Conservation (phyloP, 2,113 vertebrate species). For the Candoia aspera region DNA sequence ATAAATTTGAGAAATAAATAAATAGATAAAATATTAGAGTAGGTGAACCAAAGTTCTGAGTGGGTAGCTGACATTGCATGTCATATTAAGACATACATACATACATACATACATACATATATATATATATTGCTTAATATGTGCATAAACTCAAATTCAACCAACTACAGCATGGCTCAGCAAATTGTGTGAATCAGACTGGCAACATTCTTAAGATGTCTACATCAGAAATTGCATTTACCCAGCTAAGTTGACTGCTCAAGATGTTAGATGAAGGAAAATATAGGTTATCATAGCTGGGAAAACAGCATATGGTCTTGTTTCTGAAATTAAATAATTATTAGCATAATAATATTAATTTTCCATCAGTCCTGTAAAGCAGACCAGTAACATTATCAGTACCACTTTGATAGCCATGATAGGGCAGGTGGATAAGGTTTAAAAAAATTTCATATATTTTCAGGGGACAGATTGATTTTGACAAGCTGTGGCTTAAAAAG, state of each 20-base stretch:
- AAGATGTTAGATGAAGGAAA: neutral
- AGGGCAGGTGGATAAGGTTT: neutral
- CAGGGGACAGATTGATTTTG: neutral
- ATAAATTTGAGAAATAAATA: no score
- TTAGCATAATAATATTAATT: neutral
- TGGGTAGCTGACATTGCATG: neutral
- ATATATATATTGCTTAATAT: neutral
- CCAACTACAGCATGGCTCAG: neutral
- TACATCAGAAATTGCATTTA: neutral
- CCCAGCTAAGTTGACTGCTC: neutral
- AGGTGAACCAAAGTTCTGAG: neutral
- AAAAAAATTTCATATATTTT: neutral
- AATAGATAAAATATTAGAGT: no score
- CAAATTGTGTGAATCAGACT: neutral
- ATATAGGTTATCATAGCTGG: no score
- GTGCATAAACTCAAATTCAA: neutral
- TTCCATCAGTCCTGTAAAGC: neutral
- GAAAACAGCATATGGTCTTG: neutral
- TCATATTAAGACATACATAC: neutral
- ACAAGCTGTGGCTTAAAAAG: neutral
- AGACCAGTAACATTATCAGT: neutral
- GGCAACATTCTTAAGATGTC: neutral
- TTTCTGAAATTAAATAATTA: neutral
- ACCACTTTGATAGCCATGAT: neutral
- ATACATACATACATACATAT: no score